Conservation (phyloP, 2,113 vertebrate genomes). For the Piaya cayana region DNA sequence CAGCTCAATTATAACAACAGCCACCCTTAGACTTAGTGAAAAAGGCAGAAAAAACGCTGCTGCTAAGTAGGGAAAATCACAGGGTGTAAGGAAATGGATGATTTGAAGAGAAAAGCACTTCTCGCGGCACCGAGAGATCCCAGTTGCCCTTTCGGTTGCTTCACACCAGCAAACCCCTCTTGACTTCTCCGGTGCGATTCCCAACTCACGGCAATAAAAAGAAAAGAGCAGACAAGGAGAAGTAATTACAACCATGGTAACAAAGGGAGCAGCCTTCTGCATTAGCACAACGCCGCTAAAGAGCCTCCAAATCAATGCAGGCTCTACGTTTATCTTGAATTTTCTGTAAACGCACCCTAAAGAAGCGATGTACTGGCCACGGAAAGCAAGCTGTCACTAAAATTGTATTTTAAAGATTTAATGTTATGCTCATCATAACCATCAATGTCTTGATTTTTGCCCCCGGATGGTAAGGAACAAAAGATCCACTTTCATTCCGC, state of each 20-base stretch:
- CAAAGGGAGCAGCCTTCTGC: neutral
- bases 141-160: neutral
- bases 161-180: neutral
- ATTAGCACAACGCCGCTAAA: neutral
- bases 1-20: constrained; percentile 3
- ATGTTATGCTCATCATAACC: neutral
- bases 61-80: neutral
- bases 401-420: neutral
- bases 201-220: neutral
- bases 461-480: neutral
- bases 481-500: neutral
- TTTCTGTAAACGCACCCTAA: neutral
- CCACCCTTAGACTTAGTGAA: neutral
- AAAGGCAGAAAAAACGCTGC: neutral
- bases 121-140: neutral
- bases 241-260: neutral
- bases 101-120: neutral
- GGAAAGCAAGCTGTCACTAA: neutral
- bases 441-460: neutral
- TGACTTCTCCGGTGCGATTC: neutral
- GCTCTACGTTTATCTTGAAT: neutral
- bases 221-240: neutral
- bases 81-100: neutral
- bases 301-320: neutral
- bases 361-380: neutral